Percentiles rank a stretch among this genome's conserved stretches.
Conservation (phyloP, 2,888 invertebrate genomes). For the Macrosiphum euphorbiae region DNA sequence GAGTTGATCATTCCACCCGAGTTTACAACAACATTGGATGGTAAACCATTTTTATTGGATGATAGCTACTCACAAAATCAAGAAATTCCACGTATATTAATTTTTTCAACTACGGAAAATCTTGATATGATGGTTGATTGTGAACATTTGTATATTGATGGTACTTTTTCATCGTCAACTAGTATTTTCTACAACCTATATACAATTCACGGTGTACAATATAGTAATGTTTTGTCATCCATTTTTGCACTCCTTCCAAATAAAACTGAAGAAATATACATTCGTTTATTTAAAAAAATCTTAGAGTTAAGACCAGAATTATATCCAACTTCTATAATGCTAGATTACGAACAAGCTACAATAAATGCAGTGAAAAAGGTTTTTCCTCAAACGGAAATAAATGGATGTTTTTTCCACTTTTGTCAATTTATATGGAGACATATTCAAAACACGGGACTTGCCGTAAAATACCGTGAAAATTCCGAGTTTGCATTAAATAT, state of each 20-base stretch:
- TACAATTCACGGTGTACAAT: background rate
- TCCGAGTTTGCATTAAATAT: too few species aligned
- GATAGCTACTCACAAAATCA: background rate
- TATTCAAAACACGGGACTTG: background rate
- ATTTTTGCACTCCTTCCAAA: background rate
- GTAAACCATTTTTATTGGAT: too few species aligned
- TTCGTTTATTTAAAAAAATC: slow-evolving; percentile 23
- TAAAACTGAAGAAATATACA: slow-evolving; percentile 21
- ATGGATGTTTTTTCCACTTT: background rate
- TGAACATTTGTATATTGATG: background rate
- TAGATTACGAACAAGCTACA: background rate
- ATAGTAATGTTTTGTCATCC: slow-evolving; percentile 4
- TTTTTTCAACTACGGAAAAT: background rate
- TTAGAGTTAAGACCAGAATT: background rate
- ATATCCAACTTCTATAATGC: too few species aligned
- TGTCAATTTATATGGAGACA: background rate
- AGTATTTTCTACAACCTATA: background rate
- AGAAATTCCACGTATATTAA: background rate
- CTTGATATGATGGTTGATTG: background rate
- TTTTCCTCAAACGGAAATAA: background rate
- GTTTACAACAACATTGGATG: too few species aligned
- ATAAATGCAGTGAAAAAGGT: slow-evolving; percentile 29
- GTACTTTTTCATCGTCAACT: background rate
- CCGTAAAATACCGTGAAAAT: background rate
- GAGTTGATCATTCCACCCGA: too few species aligned